Evolutionary conservation across 2,797 vertebrate species (phyloP), one percentile per base, ranked within the genome.

Genomic region (Hyperoplus immaculatus): DNA sequence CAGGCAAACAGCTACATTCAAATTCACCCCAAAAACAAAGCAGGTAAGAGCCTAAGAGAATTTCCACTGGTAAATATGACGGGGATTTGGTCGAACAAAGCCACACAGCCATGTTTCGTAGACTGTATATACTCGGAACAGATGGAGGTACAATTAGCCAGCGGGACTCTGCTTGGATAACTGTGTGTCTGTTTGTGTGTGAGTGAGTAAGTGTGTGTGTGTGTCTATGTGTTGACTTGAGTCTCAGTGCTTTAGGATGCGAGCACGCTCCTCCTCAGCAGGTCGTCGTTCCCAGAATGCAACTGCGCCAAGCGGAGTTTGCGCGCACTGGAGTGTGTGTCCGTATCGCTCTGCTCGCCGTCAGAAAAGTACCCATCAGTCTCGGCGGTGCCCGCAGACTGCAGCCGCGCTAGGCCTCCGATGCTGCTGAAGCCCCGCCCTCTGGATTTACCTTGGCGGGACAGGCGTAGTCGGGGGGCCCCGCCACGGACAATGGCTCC

Each of bases 341-440:
- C 97, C 1, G 94, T 95, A 90, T 98, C 96, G 59, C 97, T 98
- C 94, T 97, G 97, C 92, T 98, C 97, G 1, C 94, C 96, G 0
- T 98, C 97, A 0, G 97, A 97, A 93, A 96, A 99, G 93, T 97
- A 98, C 66, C 97, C 96, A 38, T 98, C 97, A 45, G 96, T 96
- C 90, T 97, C 97, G 0, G 95, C 83, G 63, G 95, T 66, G 47
- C 96, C 96, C 75, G 61, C 71, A 63, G 76, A 88, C 87, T 77
- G 86, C 39, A 73, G 76, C 75, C 70, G 92, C 65, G 2, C 82
- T 62, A 87, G 5, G 0, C 87, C 66, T 46, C 88, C 94, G 61
- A 92, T 78, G 46, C 89, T 90, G 8, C 62, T 38, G 14, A 72
- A 38, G 36, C 90, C 90, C 55, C 96, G 93, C 78, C 92, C 94